Conservation (phyloP, 1,140 invertebrate genomes). For the Drosophila mayri region DNA sequence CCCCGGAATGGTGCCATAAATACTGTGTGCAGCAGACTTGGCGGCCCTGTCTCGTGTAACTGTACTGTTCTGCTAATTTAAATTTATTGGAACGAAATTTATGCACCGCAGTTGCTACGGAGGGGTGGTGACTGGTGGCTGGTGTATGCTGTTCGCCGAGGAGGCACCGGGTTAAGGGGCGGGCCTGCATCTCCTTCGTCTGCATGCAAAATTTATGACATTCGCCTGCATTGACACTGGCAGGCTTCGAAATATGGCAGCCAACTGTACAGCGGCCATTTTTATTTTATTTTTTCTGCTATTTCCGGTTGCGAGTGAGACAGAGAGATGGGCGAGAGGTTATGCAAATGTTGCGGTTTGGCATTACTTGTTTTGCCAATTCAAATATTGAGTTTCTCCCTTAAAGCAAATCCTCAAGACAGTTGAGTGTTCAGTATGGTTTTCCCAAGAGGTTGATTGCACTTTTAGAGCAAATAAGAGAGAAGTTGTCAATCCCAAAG, state of each 20-base stretch:
- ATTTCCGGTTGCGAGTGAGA: conserved; percentile 6
- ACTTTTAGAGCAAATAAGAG: not conserved
- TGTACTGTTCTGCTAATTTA: conserved; percentile 70
- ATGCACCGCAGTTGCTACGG: conserved; percentile 41
- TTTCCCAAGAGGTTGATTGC: too few species aligned
- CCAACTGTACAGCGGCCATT: conserved; percentile 20
- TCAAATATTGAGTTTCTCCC: conserved; percentile 1
- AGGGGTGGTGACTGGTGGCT: not conserved
- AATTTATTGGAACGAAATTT: conserved; percentile 81
- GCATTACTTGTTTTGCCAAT: conserved; percentile 9
- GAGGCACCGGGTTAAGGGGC: not conserved
- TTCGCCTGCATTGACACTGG: conserved; percentile 71
- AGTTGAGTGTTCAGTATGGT: not conserved
- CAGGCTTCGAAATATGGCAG: conserved; percentile 64
- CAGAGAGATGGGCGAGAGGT: not conserved
- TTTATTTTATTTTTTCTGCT: conserved; percentile 21
- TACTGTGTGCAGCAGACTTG: conserved; percentile 61
- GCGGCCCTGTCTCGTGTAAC: conserved; percentile 41
- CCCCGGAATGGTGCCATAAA: conserved; percentile 63
- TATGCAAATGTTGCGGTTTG: conserved; percentile 33
- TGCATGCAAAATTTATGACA: conserved; percentile 71
- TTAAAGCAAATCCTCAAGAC: not conserved
- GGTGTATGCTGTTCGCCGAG: not conserved
- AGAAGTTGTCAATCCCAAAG: not conserved
- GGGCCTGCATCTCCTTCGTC: conserved; percentile 34